Percentiles rank a stretch among this genome's conserved stretches.
Evolutionary conservation across 2,113 vertebrate genomes (phyloP).

Genomic region (Thunnus maccoyii): DNA sequence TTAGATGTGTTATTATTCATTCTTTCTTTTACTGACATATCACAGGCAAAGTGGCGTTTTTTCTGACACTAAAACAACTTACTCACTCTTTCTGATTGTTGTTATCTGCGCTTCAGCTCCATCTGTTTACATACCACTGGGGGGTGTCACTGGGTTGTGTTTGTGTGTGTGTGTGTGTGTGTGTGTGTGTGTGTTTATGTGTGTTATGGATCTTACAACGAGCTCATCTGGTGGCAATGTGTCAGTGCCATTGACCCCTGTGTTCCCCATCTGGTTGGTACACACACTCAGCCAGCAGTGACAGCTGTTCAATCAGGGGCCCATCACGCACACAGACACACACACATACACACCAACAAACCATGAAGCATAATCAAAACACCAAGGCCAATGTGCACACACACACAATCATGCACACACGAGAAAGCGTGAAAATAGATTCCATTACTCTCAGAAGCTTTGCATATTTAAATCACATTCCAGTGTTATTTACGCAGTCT

Average conservation of each 20-base stretch:
- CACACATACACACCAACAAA: conserved; percentile 5
- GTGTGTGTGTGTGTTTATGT: conserved; percentile 36
- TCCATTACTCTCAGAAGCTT: conserved; percentile 40
- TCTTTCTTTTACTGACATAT: neutral
- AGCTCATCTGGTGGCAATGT: conserved; percentile 79
- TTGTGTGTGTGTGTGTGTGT: conserved; percentile 1
- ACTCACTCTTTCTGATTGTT: conserved; percentile 23
- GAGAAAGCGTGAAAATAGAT: conserved; percentile 40
- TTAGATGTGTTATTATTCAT: neutral
- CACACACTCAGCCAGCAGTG: conserved; percentile 77
- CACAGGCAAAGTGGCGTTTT: conserved; percentile 1
- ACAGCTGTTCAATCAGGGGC: conserved; percentile 82
- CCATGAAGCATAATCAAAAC: conserved; percentile 28
- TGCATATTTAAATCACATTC: conserved; percentile 53
- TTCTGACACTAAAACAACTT: conserved; percentile 19
- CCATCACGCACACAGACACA: conserved; percentile 59
- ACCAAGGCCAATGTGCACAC: conserved; percentile 16
- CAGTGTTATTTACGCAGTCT: conserved; percentile 3
- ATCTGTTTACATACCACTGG: conserved; percentile 64
- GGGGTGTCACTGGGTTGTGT: conserved; percentile 16
- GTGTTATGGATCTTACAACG: conserved; percentile 59
- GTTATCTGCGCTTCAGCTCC: conserved; percentile 27
- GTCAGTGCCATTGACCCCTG: conserved; percentile 82
- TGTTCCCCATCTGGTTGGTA: conserved; percentile 81
- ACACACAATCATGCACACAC: conserved; percentile 10